phyloP scores from a whole-genome alignment of 1,140 invertebrate species.

The Thrips palmi region DNA sequence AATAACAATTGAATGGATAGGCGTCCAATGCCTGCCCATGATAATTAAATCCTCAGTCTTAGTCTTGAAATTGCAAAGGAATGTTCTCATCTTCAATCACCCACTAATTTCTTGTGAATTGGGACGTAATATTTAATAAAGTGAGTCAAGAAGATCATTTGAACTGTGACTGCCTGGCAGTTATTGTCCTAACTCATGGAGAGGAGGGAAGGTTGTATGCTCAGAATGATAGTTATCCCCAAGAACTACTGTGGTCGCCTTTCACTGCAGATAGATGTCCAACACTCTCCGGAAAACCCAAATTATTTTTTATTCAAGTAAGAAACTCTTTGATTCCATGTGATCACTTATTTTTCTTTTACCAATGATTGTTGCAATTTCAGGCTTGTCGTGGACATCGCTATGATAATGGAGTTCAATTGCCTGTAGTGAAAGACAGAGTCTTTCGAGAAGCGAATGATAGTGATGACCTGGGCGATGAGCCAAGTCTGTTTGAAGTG shows the following conservation, averaged over 20 bases:
- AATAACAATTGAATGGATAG: too few species aligned
- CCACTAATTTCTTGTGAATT: not conserved
- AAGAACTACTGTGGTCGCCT: slow-evolving; percentile 38
- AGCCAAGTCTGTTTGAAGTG: slow-evolving; percentile 43
- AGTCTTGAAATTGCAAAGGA: too few species aligned
- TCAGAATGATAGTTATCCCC: slow-evolving; percentile 35
- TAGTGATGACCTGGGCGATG: too few species aligned
- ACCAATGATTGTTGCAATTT: too few species aligned
- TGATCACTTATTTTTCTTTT: too few species aligned
- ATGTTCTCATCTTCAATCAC: too few species aligned
- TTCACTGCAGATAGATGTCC: slow-evolving; percentile 48
- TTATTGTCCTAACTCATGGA: slow-evolving; percentile 56
- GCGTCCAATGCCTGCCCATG: too few species aligned
- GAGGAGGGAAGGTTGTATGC: slow-evolving; percentile 39
- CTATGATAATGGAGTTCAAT: slow-evolving; percentile 25
- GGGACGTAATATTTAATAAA: slow-evolving; percentile 10
- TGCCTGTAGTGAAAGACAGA: slow-evolving; percentile 21
- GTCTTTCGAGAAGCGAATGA: slow-evolving; percentile 11
- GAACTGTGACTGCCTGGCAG: slow-evolving; percentile 38
- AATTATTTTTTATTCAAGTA: slow-evolving; percentile 53
- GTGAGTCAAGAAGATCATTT: slow-evolving; percentile 27
- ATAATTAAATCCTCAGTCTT: too few species aligned
- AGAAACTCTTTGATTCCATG: too few species aligned
- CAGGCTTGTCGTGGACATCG: slow-evolving; percentile 34
- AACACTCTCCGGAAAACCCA: slow-evolving; percentile 50